Base-by-base conservation (phyloP, 1,140 invertebrate species). In the Pantala flavescens region DNA sequence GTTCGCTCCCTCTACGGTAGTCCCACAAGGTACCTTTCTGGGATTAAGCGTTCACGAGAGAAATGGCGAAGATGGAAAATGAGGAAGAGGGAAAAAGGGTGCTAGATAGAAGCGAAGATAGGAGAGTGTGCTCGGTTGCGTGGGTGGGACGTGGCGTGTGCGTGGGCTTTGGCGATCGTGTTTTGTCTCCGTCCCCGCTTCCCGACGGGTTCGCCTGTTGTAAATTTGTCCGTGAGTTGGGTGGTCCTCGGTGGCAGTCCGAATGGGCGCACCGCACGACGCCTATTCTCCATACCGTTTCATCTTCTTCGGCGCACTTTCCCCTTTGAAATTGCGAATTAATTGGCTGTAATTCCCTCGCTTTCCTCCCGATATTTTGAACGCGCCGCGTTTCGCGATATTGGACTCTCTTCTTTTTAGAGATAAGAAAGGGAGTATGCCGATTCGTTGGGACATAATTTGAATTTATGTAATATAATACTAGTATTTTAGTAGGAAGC, bases 131-230 rank as follows among this genome's bases (percentile, higher is more conserved):
- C 12, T 21, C 12, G 49, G 14, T 63, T 63, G 49, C 49, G 49
- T 63, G 49, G 49, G 49, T 7, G 49, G 49, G 28, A 36, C 9
- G 9, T 21, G 49, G 49, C 49, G 14, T 36, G 14, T 63, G 49
- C 49, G 49, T 63, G 49, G 49, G 49, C 49, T 63, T 63, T 14
- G 3, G 49, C 49, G 49, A 63, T 63, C 49, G 49, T 63, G 49
- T 63, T 63, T 63, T 63, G 49, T 63, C 49, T 63, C 49, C 49
- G 49, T 63, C 49, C n/a, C 49, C n/a, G 49, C 49, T 63, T 63
- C 49, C 12, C 49, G 49, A 63, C 49, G 49, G 49, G 49, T 63
- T 1, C 14, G 49, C 49, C 49, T 16, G 49, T 63, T 63, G 49
- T 63, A 63, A 63, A 63, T 63, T 63, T 63, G 49, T 63, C 49